A percentile compares a stretch with the other conserved stretches of the same genome.
Conservation (phyloP, 2,797 vertebrate genomes). For the Adelosebastes latens region DNA sequence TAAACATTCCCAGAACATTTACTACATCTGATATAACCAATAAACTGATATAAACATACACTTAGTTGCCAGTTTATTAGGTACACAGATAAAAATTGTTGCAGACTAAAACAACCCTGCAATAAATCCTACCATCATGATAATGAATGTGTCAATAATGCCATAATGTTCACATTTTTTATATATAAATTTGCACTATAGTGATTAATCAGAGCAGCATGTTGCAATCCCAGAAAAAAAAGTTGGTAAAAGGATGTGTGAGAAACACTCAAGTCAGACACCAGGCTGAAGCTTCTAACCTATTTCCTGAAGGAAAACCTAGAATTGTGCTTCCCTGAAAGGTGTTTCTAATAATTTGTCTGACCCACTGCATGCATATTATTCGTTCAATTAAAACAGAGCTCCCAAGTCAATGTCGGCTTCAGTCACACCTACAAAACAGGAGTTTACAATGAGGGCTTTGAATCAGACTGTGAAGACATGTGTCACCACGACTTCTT, state of each 20-base stretch:
- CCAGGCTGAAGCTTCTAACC: neutral
- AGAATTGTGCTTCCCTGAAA: neutral
- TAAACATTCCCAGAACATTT: too few relatives aligned
- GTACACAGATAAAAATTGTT: neutral
- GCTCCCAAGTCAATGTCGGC: neutral
- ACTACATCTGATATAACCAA: too few relatives aligned
- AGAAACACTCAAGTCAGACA: neutral
- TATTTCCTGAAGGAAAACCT: neutral
- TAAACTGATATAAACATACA: too few relatives aligned
- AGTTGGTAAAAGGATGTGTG: neutral
- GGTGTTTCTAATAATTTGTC: neutral
- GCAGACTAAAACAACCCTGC: neutral
- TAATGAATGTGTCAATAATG: too few relatives aligned
- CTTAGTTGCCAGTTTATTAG: too few relatives aligned
- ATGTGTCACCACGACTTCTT: slow-evolving; percentile 16
- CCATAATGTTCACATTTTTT: neutral
- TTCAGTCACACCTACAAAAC: neutral
- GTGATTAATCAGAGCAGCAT: neutral
- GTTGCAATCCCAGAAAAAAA: neutral
- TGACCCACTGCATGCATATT: neutral
- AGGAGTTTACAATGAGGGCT: neutral
- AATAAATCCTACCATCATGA: neutral
- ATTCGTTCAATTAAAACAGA: neutral
- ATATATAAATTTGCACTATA: neutral
- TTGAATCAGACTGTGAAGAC: neutral